phyloP scores from a whole-genome alignment of 2,113 vertebrate species.

The Ceratotherium simum region DNA sequence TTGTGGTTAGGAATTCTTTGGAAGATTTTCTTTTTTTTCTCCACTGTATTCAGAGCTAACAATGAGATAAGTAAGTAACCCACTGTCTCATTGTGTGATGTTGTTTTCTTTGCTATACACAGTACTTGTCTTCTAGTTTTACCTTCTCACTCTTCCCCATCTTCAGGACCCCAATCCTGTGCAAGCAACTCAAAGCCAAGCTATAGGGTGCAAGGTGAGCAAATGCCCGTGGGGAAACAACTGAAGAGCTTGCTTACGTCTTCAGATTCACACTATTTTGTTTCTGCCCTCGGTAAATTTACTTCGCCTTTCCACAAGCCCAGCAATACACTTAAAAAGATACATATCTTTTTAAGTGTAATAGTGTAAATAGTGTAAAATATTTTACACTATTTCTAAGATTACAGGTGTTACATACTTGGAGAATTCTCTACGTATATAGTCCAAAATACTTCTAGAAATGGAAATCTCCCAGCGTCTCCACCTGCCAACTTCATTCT shows the following conservation, averaged over 20 bases:
- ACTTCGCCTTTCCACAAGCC: background rate
- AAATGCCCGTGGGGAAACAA: background rate
- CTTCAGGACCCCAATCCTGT: background rate
- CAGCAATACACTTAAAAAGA: background rate
- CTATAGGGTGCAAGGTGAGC: background rate
- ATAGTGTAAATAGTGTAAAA: too few relatives aligned
- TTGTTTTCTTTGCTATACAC: background rate
- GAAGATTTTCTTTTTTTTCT: background rate
- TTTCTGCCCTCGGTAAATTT: background rate
- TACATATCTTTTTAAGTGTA: too few relatives aligned
- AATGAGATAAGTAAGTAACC: background rate
- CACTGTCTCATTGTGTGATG: background rate
- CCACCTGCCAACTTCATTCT: background rate
- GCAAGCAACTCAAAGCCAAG: background rate
- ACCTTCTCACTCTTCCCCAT: background rate
- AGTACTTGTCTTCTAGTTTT: background rate
- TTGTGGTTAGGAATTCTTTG: conserved; percentile 6
- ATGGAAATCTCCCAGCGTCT: background rate
- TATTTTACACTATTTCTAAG: conserved; percentile 6
- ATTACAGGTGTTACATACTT: background rate
- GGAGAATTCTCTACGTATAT: background rate
- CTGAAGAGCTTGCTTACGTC: background rate
- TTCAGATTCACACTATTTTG: background rate
- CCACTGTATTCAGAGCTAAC: background rate
- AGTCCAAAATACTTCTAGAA: conserved; percentile 14